Evolutionary conservation across 2,113 vertebrate genomes (phyloP).

Genomic region (Crypturellus undulatus): DNA sequence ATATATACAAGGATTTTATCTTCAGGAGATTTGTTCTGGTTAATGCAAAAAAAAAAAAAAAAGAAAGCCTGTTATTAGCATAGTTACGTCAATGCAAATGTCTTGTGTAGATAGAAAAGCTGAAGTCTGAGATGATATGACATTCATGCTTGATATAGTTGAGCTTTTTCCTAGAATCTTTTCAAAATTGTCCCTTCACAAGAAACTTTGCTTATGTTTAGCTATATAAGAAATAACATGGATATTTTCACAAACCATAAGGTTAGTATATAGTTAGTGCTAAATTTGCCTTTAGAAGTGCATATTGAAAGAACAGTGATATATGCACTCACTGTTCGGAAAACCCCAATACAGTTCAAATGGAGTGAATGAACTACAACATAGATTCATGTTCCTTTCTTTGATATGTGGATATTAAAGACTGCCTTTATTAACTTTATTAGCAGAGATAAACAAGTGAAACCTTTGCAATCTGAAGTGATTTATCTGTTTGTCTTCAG

Average conservation of each 20-base stretch:
- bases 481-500: background rate
- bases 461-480: background rate
- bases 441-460: background rate
- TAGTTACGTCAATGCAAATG: background rate
- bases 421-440: background rate
- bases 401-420: background rate
- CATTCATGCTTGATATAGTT: background rate
- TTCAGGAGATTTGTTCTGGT: background rate
- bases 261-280: background rate
- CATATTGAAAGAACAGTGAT: rapidly evolving
- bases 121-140: background rate
- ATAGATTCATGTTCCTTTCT: background rate
- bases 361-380: background rate
- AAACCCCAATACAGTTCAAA: background rate
- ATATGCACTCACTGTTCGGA: background rate
- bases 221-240: background rate
- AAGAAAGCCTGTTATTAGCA: background rate
- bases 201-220: background rate
- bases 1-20: background rate
- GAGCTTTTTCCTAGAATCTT: background rate
- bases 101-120: background rate
- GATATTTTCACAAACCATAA: background rate
- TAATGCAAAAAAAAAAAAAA: background rate
- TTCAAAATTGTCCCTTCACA: background rate
- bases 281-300: background rate